Percentiles rank a stretch among this genome's conserved stretches.
Evolutionary conservation across 1,140 invertebrate genomes (phyloP).

Genomic region (Gonioctena quinquepunctata): DNA sequence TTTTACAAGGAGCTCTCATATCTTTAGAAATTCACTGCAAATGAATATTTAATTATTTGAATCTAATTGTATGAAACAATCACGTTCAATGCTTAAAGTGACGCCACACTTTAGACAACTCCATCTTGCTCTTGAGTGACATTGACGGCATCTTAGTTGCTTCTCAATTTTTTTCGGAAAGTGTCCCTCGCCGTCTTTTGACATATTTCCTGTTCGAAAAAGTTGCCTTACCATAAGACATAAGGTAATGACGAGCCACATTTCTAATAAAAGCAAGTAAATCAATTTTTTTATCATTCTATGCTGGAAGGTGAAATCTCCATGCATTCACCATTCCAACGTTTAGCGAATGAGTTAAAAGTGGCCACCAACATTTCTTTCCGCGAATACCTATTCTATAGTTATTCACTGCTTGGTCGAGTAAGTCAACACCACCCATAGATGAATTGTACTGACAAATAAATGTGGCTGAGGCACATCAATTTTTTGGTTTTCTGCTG

Average conservation of each 20-base stretch:
- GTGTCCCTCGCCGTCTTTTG: no score
- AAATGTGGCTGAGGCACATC: not conserved
- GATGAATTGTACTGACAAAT: slow-evolving; percentile 30
- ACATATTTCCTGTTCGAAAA: no score
- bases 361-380: slow-evolving; percentile 44
- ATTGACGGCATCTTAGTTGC: no score
- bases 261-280: not conserved
- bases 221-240: no score
- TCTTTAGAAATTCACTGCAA: no score
- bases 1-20: no score
- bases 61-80: no score
- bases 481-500: not conserved
- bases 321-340: not conserved
- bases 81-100: no score
- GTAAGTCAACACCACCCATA: slow-evolving; percentile 39
- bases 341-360: slow-evolving; percentile 34
- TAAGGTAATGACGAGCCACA: not conserved
- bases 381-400: slow-evolving; percentile 33
- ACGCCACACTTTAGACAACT: no score
- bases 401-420: slow-evolving; percentile 33
- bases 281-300: not conserved
- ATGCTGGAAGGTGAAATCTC: not conserved
- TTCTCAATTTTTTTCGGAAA: no score
- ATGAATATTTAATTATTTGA: no score
- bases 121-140: no score